Conservation (phyloP, 2,888 invertebrate species). For the Caenorhabditis imperialis region DNA sequence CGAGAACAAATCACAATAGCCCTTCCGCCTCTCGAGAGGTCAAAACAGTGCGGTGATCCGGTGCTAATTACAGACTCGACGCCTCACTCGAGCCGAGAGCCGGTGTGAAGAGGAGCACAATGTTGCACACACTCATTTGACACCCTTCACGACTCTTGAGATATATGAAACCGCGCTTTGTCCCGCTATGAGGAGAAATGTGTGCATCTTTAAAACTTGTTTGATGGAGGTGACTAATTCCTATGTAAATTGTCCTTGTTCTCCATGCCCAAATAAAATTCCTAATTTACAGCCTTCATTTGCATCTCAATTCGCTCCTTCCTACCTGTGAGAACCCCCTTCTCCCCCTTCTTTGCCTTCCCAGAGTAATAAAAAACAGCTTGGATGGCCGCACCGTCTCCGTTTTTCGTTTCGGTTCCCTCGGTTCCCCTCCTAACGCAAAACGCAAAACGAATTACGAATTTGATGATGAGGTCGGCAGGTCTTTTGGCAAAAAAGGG, state of each 20-base stretch:
- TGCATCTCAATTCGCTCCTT: slow-evolving; percentile 35
- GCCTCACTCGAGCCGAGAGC: slow-evolving; percentile 43
- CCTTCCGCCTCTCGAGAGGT: slow-evolving; percentile 20
- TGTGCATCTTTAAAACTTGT: too few species aligned
- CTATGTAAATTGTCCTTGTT: slow-evolving; percentile 30
- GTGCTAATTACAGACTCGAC: slow-evolving; percentile 50
- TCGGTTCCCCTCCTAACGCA: slow-evolving; percentile 2
- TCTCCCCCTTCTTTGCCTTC: slow-evolving; percentile 7
- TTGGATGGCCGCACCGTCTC: slow-evolving; percentile 26
- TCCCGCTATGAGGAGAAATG: too few species aligned
- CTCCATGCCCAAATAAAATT: slow-evolving; percentile 39
- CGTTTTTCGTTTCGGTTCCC: slow-evolving; percentile 24
- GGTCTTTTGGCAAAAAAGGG: slow-evolving; percentile 43
- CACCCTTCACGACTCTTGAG: slow-evolving; percentile 29
- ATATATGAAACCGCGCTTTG: slow-evolving; percentile 27
- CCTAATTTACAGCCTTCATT: slow-evolving; percentile 33
- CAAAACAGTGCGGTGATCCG: slow-evolving; percentile 28
- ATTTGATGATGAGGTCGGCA: slow-evolving; percentile 53
- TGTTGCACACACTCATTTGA: slow-evolving; percentile 20
- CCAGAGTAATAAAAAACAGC: slow-evolving; percentile 45
- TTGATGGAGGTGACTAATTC: slow-evolving; percentile 38
- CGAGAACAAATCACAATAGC: slow-evolving; percentile 13
- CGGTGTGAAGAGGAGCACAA: slow-evolving; percentile 26
- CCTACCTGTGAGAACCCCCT: background rate
- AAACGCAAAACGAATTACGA: slow-evolving; percentile 43